Evolutionary conservation across 2,797 vertebrate genomes (phyloP), one percentile per base, ranked within the genome.

Genomic region (Spheniscus humboldti): DNA sequence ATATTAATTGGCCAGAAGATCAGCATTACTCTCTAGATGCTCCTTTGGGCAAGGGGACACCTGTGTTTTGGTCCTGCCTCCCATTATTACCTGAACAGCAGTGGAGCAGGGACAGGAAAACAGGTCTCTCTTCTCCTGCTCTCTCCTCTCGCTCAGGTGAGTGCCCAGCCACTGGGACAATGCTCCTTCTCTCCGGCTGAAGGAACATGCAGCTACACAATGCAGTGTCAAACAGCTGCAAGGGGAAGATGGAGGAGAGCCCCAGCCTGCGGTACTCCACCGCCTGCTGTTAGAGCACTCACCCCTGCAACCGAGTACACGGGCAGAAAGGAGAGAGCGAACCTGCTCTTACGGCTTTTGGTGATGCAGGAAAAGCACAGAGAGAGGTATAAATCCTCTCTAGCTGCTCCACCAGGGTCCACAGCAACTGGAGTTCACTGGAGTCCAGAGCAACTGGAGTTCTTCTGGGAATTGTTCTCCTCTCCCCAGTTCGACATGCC

Each of bases 1-100:
- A 88, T 74, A 88, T 68, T 68, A 90, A 91, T 80, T 53, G 48
- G 1, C 7, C 25, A 53, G 72, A 88, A 95, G 41, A 47, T 77
- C 79, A 88, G 28, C n/a, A 74, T 67, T 69, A 45, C 48, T 67
- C 19, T 63, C 37, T 35, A 76, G 30, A 25, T 18, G 52, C 6
- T 80, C 24, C 45, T 79, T 37, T 69, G 60, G 43, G n/a, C 66
- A 87, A 89, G 27, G 18, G 23, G 35, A 79, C n/a, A 55, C 33
- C 52, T 39, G 22, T 66, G 27, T 69, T 86, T 82, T 8, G 0
- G 28, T 59, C 45, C 55, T 90, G 30, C 33, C 37, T 91, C 30
- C 27, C 50, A 7, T 67, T 73, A 71, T 48, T 28, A 52, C 11
- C n/a, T 88, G 39, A 80, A 73, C 10, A 85, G 64, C 18, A 55